Base-by-base conservation (phyloP, 1,140 invertebrate genomes). In the Saccostrea cuccullata region DNA sequence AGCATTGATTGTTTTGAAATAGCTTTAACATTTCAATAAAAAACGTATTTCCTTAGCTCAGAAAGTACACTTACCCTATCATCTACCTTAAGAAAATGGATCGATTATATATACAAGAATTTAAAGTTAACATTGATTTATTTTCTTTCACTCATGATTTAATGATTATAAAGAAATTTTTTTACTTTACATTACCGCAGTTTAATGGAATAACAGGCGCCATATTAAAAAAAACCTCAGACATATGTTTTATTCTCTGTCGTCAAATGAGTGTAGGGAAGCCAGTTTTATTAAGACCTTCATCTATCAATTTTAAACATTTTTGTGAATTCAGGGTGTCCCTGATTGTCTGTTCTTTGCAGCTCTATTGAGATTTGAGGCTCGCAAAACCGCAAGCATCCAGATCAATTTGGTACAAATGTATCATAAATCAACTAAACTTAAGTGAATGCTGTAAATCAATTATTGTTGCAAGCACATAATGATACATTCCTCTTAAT, bases 351-450 rank as follows among this genome's bases (percentile, higher is more conserved):
- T 12, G 26, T 11, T 77, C 70, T 73, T 15, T 73, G 4, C 26
- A 73, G 11, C 23, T 73, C 26, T 0, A 70, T 23, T 73, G 70
- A 77, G 70, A 12, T 15, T 26, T 15, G 70, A 77, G 26, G 70
- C 70, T 77, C 70, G 26, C 70, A 77, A 77, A 77, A 77, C 70
- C 70, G 70, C 70, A 77, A 36, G 70, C 70, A 30, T 77, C 70
- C 70, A 36, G 70, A 77, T 11, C 70, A 36, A 40, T 36, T 26
- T 9, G 70, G 70, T 77, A 77, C 70, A 77, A 73, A 73, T 30
- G 26, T 73, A 23, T 23, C 70, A 15, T 77, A 77, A 77, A 77
- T 77, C 70, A 77, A 26, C 17, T n/a, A 26, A 30, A 11, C 23
- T 36, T 11, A 30, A 9, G 30, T 77, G 70, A 77, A 77, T 77